These are phyloP conservation scores for Vidua chalybeata DNA, from an alignment of 2,113 vertebrate genomes.

Conservation along the genomic window DNA sequence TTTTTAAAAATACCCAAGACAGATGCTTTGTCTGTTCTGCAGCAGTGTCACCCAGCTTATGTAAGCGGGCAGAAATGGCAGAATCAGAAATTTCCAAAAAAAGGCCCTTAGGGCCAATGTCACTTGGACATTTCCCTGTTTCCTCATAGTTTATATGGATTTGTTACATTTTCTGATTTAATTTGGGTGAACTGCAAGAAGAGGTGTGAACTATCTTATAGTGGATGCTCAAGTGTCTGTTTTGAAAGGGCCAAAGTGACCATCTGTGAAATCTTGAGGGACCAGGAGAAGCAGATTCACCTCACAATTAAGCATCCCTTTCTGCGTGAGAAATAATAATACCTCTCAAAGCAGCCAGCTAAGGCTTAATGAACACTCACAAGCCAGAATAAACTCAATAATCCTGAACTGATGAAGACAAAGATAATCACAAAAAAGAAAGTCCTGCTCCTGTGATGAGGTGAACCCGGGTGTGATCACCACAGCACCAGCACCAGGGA, in stretches of 20 bases:
- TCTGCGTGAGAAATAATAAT: not conserved
- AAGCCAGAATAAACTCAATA: not conserved
- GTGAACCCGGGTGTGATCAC: fast-evolving
- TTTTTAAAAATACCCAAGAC: constrained; percentile 28
- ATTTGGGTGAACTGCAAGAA: not conserved
- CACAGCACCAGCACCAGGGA: not conserved
- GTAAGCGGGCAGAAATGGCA: not conserved
- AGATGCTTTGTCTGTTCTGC: constrained; percentile 11
- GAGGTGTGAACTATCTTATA: not conserved
- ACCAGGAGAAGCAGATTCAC: not conserved
- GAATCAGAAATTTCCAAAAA: not conserved
- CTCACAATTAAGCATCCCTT: not conserved
- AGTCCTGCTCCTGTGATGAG: not conserved
- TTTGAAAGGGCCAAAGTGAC: not conserved
- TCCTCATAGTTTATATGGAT: not conserved
- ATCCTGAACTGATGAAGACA: not conserved
- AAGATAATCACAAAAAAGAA: not conserved
- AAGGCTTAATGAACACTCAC: not conserved
- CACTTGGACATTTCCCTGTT: not conserved
- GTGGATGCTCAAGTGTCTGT: not conserved
- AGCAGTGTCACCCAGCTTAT: not conserved
- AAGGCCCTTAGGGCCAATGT: not conserved
- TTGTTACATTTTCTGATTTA: not conserved
- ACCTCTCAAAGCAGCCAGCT: not conserved
- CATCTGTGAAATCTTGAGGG: not conserved